phyloP scores from a whole-genome alignment of 2,113 vertebrate species.

The Asarcornis scutulata region DNA sequence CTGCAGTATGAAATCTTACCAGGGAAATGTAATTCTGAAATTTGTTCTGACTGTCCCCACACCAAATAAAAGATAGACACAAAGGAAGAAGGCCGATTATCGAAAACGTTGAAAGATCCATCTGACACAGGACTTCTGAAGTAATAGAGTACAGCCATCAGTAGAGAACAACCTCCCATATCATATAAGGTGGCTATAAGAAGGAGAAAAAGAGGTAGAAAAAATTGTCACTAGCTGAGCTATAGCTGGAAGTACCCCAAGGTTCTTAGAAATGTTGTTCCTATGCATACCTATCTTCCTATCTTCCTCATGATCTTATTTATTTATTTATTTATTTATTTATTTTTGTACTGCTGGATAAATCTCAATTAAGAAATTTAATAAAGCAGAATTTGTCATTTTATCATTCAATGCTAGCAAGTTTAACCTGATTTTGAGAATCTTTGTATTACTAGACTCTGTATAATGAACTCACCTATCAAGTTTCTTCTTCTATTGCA shows the following conservation, averaged over 20 bases:
- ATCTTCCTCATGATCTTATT: not conserved
- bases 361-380: not conserved
- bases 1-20: not conserved
- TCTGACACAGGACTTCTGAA: not conserved
- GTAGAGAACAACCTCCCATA: not conserved
- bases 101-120: not conserved
- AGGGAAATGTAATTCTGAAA: not conserved
- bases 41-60: not conserved
- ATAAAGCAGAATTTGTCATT: not conserved
- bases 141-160: rapidly evolving
- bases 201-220: not conserved
- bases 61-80: not conserved
- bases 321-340: not conserved
- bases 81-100: not conserved
- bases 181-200: not conserved
- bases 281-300: not conserved
- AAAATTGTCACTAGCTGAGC: not conserved
- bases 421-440: constrained; percentile 3
- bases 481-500: not conserved
- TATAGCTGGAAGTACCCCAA: not conserved
- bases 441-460: not conserved
- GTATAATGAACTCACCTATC: not conserved
- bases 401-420: not conserved
- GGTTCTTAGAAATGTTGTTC: not conserved
- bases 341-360: not conserved